These are phyloP conservation scores for Chorisops tibialis DNA, from an alignment of 2,888 invertebrate genomes.

Conservation along the genomic window DNA sequence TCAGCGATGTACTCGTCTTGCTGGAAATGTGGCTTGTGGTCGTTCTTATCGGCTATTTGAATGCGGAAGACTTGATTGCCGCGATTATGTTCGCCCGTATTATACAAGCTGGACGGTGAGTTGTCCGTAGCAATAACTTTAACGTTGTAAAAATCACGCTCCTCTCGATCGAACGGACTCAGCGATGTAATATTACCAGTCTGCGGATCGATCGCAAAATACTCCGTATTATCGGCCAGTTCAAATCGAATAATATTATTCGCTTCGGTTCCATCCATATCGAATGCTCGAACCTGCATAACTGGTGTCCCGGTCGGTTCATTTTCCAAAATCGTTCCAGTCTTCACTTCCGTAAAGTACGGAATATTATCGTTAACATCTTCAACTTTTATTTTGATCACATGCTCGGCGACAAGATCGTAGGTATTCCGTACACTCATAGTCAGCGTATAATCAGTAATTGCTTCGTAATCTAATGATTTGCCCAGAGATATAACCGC, in stretches of 20 bases:
- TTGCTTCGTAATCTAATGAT: conserved; percentile 78
- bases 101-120: conserved; percentile 73
- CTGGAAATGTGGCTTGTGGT: conserved; percentile 89
- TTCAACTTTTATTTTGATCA: conserved; percentile 71
- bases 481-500: conserved; percentile 75
- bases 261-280: conserved; percentile 77
- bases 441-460: conserved; percentile 78
- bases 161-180: conserved; percentile 81
- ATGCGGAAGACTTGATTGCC: conserved; percentile 81
- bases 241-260: conserved; percentile 81
- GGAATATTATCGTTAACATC: conserved; percentile 92
- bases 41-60: conserved; percentile 93
- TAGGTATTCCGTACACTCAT: conserved; percentile 79
- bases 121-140: conserved; percentile 89
- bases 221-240: conserved; percentile 63
- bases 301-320: conserved; percentile 79
- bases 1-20: conserved; percentile 69
- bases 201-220: conserved; percentile 78
- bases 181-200: conserved; percentile 86
- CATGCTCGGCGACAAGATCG: conserved; percentile 73
- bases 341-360: conserved; percentile 75
- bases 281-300: conserved; percentile 81
- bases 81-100: conserved; percentile 66
- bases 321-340: conserved; percentile 81
- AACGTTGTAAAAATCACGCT: conserved; percentile 78